phyloP scores from a whole-genome alignment of 2,888 invertebrate genomes.

The Cantharis rustica region DNA sequence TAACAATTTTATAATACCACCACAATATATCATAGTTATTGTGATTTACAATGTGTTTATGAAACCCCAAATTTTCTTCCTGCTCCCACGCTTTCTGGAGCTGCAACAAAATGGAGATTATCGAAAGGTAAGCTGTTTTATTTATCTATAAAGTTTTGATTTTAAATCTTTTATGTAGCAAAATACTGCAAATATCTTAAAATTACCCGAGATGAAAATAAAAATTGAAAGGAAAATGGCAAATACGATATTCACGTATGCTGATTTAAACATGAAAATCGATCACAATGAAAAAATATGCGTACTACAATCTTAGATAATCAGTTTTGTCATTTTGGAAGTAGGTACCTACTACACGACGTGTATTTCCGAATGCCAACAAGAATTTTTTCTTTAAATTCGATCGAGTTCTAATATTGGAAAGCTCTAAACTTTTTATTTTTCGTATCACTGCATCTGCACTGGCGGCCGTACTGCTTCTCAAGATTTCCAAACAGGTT shows the following conservation, averaged over 20 bases:
- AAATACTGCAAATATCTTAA: background rate
- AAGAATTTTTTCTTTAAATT: background rate
- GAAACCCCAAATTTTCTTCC: constrained; percentile 11
- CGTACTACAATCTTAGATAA: constrained; percentile 29
- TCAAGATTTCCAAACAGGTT: background rate
- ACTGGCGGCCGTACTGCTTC: background rate
- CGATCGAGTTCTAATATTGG: background rate
- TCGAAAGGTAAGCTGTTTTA: background rate
- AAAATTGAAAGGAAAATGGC: constrained; percentile 19
- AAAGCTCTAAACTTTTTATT: background rate
- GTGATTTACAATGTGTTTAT: constrained; percentile 10
- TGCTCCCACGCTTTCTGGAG: background rate
- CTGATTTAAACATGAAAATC: constrained; percentile 35
- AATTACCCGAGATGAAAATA: constrained; percentile 10
- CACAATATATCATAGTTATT: constrained; percentile 18
- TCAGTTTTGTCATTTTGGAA: constrained; percentile 17
- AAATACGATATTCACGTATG: constrained; percentile 34
- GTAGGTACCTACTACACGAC: background rate
- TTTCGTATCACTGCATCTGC: background rate
- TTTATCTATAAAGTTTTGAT: background rate
- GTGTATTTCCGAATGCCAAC: background rate
- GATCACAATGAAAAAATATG: constrained; percentile 34
- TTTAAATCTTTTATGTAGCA: background rate
- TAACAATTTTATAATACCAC: constrained; percentile 15
- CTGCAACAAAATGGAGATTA: background rate